Evolutionary conservation across 2,888 invertebrate species (phyloP), one percentile per base, ranked within the genome.

Genomic region (Keiferia lycopersicella): DNA sequence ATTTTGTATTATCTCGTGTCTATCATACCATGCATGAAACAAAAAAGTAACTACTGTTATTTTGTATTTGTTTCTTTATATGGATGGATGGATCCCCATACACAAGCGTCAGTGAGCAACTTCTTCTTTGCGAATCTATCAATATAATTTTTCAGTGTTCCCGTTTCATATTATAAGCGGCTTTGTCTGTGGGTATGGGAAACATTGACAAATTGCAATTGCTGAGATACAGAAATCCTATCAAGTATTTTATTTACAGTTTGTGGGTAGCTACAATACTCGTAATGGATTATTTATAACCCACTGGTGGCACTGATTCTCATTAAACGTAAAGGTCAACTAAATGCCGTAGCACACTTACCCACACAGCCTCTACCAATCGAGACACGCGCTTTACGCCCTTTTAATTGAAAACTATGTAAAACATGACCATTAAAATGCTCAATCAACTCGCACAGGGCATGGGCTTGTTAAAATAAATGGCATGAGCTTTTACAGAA

Each of bases 31-130:
- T 26, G 26, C 26, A 34, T 8, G 45, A 34, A 61, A 14, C 26
- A 45, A 65, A 69, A 72, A 67, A 67, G 72, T 69, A n/a, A n/a
- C n/a, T n/a, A 73, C 73, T 65, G 73, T 73, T 71, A 71, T 70
- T 70, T 71, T 70, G 22, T 64, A 67, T 69, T 50, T 38, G 34
- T 53, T 14, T 53, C 12, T 69, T 50, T 38, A 14, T 26, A 14
- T 53, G 20, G 10, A 20, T 51, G n/a, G n/a, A n/a, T 20, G 22
- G 26, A 45, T 16, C 16, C 51, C 22, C 20, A 22, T 14, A 41
- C 14, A 41, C 41, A 14, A 3, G 12, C n/a, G 12, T 12, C 39
- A 41, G 41, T 14, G 3, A 41, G 12, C 1, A 39, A 39, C 39
- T 41, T 41, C 14, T 41, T 14, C 14, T 41, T 14, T 41, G 41